Base-by-base conservation (phyloP, 2,113 vertebrate genomes). In the Riparia riparia region DNA sequence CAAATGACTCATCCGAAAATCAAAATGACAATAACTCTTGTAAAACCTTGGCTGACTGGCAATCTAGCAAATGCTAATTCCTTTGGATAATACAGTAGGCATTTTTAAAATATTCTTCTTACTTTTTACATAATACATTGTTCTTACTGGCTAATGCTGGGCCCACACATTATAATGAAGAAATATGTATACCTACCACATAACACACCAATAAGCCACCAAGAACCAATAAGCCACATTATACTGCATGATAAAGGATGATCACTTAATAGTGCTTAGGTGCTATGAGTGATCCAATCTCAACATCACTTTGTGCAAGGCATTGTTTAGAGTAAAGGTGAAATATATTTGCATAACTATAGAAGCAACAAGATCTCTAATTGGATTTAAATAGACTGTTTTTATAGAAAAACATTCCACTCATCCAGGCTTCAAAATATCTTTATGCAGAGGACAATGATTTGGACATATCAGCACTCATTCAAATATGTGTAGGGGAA, bases 1-100 rank as follows among this genome's bases (percentile, higher is more conserved):
- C 95, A 96, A 93, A 86, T 98, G 98, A 98, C 90, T 98, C 98
- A 98, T 94, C 90, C 9, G 29, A 96, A 96, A 98, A 97, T 97
- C 90, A 86, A 95, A 97, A 97, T 96, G 96, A 98, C 97, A 97
- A 96, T 97, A 96, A 96, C 89, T 93, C 92, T 76, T 94, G 92
- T 77, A 90, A 97, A 97, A 89, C 92, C 93, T 54, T 93, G 90
- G 91, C 95, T 97, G 94, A 96, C 85, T 97, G 90, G 89, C 56
- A 97, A 91, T 80, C 86, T 91, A 90, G 77, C 66, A 95, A 96
- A 94, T 86, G 91, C 73, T 92, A 89, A 90, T 90, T 82, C 92
- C 84, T 95, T 92, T 58, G 80, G 88, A 95, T 73, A 90, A 94
- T 49, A 80, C 25, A 56, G 70, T 15, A 82, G 84, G n/a, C 22